These are phyloP conservation scores for Poeciliopsis paucimaculata DNA, from an alignment of 2,797 vertebrate genomes.

Conservation along the genomic window DNA sequence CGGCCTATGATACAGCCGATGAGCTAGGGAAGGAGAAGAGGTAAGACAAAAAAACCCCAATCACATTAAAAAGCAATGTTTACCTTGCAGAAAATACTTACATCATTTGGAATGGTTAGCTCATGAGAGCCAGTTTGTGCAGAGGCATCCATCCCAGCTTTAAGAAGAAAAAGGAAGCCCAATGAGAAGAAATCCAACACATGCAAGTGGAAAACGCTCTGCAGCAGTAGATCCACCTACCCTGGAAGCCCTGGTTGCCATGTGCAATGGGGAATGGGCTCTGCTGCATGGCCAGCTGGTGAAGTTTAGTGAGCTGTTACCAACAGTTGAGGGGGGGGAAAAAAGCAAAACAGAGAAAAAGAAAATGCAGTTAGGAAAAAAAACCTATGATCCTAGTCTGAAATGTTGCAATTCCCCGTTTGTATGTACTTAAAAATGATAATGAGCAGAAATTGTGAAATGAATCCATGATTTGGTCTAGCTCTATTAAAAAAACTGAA, in stretches of 20 bases:
- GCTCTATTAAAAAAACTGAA: neutral
- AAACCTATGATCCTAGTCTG: constrained; percentile 1
- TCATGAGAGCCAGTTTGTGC: constrained; percentile 96
- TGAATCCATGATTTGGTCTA: constrained; percentile 43
- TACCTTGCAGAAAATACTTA: constrained; percentile 74
- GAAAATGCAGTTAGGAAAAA: constrained; percentile 27
- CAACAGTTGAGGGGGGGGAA: constrained; percentile 18
- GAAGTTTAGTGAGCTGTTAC: constrained; percentile 92
- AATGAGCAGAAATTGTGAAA: constrained; percentile 70
- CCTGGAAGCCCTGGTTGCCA: constrained; percentile 93
- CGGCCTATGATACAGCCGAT: constrained; percentile 97
- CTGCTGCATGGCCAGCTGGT: constrained; percentile 98
- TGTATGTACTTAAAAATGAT: constrained; percentile 37
- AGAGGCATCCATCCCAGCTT: constrained; percentile 93
- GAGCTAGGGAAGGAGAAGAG: constrained; percentile 75
- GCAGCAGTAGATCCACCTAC: constrained; percentile 56
- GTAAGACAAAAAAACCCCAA: neutral
- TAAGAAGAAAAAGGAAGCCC: constrained; percentile 56
- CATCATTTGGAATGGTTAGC: constrained; percentile 98
- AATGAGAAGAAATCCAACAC: constrained; percentile 29
- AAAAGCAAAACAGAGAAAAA: constrained; percentile 32
- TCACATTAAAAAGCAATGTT: neutral
- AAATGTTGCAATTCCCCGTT: constrained; percentile 50
- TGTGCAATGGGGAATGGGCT: constrained; percentile 91
- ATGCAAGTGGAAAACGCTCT: constrained; percentile 24